Percentiles rank a stretch among this genome's conserved stretches.
phyloP scores from a whole-genome alignment of 2,888 invertebrate species.

The Apamea monoglypha region DNA sequence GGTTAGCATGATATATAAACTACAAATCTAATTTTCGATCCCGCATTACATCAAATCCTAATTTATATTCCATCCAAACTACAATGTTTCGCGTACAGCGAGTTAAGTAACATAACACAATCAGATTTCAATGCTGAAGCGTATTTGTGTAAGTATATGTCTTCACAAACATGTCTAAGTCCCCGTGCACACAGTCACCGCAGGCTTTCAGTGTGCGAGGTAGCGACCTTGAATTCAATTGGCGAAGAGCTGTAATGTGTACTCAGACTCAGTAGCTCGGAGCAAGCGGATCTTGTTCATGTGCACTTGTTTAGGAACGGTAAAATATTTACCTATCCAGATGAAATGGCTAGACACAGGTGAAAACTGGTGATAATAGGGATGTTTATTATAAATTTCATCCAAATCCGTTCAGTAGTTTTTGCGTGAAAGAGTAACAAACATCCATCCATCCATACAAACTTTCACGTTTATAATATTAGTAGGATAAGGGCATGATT shows the following conservation, averaged over 20 bases:
- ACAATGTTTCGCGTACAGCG: conserved; percentile 19
- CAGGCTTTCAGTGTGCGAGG: conserved; percentile 30
- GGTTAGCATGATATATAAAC: not conserved
- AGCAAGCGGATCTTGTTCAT: conserved; percentile 53
- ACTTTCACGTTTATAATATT: too few species aligned
- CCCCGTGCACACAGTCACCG: conserved; percentile 39
- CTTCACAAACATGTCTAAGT: conserved; percentile 26
- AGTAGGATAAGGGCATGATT: too few species aligned
- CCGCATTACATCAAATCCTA: conserved; percentile 30
- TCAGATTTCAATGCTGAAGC: conserved; percentile 31
- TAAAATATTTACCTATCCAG: conserved; percentile 43
- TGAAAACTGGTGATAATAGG: not conserved
- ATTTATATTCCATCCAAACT: conserved; percentile 29
- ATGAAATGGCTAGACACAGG: not conserved
- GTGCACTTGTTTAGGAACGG: conserved; percentile 46
- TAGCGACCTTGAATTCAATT: conserved; percentile 60
- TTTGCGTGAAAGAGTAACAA: too few species aligned
- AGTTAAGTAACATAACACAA: conserved; percentile 26
- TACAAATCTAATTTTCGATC: not conserved
- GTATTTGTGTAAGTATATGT: conserved; percentile 25
- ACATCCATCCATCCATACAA: too few species aligned
- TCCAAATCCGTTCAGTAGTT: too few species aligned
- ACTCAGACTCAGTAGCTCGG: conserved; percentile 40
- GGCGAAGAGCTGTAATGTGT: conserved; percentile 49
- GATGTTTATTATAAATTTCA: not conserved